Evolutionary conservation across 2,113 vertebrate species (phyloP), one percentile per base, ranked within the genome.

Genomic region (Sinocyclocheilus anshuiensis): DNA sequence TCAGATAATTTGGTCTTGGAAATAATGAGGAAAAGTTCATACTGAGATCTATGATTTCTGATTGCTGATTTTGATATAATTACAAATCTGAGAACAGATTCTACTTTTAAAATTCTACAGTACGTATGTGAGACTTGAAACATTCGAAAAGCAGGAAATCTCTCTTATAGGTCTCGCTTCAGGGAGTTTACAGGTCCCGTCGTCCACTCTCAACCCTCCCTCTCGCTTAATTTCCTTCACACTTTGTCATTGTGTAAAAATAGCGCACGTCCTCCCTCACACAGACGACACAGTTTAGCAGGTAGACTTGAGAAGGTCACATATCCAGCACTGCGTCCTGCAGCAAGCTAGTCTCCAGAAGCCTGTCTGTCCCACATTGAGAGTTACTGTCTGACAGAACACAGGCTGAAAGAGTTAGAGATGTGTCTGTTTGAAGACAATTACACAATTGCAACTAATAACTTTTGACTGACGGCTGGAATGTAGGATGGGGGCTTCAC

Each of bases 261-360:
- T 83, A 83, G 81, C 65, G 0, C 3, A 33, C 12, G 7, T 65
- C 59, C 79, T 65, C n/a, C 29, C 39, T 82, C 81, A 53, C 48
- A 36, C 65, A 57, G 67, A 83, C 26, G 11, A 57, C 81, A 57
- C 29, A 57, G 48, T 83, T 83, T 83, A 71, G 29, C 81, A 83
- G 81, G 81, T 83, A 83, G 67, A 57, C 29, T 74, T 36, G 67
- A 72, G 65, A 72, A 72, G 81, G 67, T 83, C 67, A 83, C 67
- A 72, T 55, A 33, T 83, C 48, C 81, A 83, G 50, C 67, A 3
- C 63, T 71, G 80, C 1, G 39, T n/a, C 53, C 77, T 39, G 20
- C 18, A 53, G 1, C 50, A 57, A 11, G 5, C 53, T 57, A 18
- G 53, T 61, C 29, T 61, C 29, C 55, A 79, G 55, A 79, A 33